Base-by-base conservation (phyloP, 2,797 vertebrate species). In the Pygocentrus nattereri region DNA sequence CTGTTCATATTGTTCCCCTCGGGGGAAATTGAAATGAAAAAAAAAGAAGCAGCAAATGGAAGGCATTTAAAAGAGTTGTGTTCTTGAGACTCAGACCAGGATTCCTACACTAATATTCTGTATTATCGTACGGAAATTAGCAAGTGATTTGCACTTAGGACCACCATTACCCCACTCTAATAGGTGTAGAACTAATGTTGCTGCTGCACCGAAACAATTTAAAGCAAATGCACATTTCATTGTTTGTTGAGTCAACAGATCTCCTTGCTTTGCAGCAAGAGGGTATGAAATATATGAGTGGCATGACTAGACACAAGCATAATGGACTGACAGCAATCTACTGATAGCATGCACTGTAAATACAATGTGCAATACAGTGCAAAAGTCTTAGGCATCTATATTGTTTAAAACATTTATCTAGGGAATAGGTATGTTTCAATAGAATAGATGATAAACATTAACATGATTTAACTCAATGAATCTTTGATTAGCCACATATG, bases 21-120 rank as follows among this genome's bases (percentile, higher is more conserved):
- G 13, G 74, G 71, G 71, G 70, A 56, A 78, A 78, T 41, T 71
- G 54, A 77, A 86, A 76, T 65, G 31, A 4, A 59, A 23, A 67
- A 41, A 59, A 16, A 6, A 56, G 30, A 31, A 18, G 18, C 18
- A 82, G 74, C 31, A 62, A 82, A 64, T 78, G 64, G 78, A 78
- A 78, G 76, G 54, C 47, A 30, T 84, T 82, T 75, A 59, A 58
- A 84, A 30, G 50, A 44, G 38, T 75, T 56, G 11, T 82, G 64
- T 74, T 75, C 47, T 34, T 79, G 34, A 30, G 41, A 27, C 74
- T n/a, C 34, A 44, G 64, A 27, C 65, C n/a, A 21, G 21, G 54
- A 78, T 72, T 77, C 19, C 64, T 65, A 64, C 23, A 23, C 19
- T 52, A 83, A 52, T 73, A 31, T 52, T 49, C 50, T 58, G 30